phyloP scores from a whole-genome alignment of 2,113 vertebrate genomes.

The Ciconia stormi region DNA sequence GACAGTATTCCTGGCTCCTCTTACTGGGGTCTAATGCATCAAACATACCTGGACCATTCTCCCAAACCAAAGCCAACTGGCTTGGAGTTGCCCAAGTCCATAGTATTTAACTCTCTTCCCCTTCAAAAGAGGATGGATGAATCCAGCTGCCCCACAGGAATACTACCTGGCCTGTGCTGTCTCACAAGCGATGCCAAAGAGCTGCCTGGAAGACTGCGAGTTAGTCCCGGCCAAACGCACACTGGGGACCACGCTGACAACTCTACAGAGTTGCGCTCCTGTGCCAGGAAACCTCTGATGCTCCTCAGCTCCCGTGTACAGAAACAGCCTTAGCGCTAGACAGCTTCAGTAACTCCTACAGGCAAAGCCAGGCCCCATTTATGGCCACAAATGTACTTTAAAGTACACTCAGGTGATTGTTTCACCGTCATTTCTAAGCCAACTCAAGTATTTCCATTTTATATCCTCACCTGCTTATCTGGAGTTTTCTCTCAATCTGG shows the following conservation, averaged over 20 bases:
- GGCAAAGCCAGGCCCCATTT: neutral
- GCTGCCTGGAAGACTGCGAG: neutral
- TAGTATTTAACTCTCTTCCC: neutral
- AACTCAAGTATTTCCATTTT: neutral
- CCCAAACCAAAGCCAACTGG: neutral
- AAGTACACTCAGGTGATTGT: neutral
- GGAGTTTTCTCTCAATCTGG: neutral
- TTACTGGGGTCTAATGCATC: neutral
- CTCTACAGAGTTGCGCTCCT: neutral
- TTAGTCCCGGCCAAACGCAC: neutral
- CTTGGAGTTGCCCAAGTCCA: neutral
- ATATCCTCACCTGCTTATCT: neutral
- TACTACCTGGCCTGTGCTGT: neutral
- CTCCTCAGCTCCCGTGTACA: neutral
- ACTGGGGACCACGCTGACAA: neutral
- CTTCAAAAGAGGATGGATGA: neutral
- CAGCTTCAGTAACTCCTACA: neutral
- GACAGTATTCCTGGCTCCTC: neutral
- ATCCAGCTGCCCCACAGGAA: neutral
- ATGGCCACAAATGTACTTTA: neutral
- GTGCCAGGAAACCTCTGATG: neutral
- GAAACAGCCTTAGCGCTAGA: neutral
- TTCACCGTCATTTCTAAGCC: neutral
- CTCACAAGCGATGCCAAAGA: neutral
- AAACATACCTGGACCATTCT: neutral